Conservation (phyloP, 2,113 vertebrate genomes). For the Astur gentilis region DNA sequence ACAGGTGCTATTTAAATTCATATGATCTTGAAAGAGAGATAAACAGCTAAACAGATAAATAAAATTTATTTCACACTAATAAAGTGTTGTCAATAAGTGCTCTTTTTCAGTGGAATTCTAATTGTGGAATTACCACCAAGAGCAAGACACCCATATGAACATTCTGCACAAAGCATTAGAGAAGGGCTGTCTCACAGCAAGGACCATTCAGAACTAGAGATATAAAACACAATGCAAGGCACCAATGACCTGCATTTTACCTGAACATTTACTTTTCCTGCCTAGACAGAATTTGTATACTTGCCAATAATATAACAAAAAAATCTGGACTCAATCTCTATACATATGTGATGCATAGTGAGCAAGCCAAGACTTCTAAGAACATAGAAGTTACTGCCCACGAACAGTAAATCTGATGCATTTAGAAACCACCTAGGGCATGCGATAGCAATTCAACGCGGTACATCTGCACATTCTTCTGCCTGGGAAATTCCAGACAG, state of each 20-base stretch:
- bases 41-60: background rate
- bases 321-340: background rate
- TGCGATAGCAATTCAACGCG: background rate
- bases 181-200: background rate
- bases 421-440: background rate
- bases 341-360: fast-evolving
- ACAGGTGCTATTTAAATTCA: background rate
- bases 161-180: background rate
- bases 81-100: background rate
- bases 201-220: background rate
- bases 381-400: background rate
- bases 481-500: background rate
- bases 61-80: background rate
- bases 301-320: background rate
- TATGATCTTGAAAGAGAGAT: background rate
- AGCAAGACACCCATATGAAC: background rate
- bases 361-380: background rate
- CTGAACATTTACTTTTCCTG: background rate
- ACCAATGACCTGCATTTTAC: background rate
- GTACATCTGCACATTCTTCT: background rate
- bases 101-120: background rate
- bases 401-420: background rate
- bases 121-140: background rate
- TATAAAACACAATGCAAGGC: background rate
- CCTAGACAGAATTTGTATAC: background rate